phyloP scores from a whole-genome alignment of 2,888 invertebrate genomes.

The Thecophora atra region DNA sequence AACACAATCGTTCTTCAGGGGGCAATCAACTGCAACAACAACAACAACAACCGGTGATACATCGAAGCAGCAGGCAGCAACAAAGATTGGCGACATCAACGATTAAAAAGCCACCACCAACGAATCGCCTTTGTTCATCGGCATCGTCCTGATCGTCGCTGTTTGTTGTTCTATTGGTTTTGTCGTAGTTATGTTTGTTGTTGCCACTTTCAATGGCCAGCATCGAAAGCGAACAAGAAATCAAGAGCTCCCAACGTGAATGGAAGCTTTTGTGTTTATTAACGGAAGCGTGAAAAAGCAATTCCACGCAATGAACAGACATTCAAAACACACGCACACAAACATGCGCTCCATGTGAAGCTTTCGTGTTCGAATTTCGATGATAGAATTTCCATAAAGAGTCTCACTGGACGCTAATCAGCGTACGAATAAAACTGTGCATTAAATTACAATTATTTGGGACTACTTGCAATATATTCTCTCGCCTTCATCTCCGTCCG shows the following conservation, averaged over 20 bases:
- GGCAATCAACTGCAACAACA: neutral
- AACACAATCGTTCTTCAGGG: too few relatives aligned
- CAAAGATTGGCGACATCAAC: conserved; percentile 16
- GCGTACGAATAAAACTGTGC: too few relatives aligned
- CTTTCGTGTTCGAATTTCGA: neutral
- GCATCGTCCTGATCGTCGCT: neutral
- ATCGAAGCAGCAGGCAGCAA: conserved; percentile 9
- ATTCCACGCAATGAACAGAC: neutral
- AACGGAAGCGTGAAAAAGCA: neutral
- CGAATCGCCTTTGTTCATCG: neutral
- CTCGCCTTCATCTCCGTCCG: too few relatives aligned
- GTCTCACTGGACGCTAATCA: neutral
- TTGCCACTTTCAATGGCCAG: neutral
- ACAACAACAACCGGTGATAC: neutral
- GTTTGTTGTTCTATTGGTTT: neutral
- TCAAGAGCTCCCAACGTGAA: neutral
- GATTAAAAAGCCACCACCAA: conserved; percentile 4
- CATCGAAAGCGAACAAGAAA: too few relatives aligned
- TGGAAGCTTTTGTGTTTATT: neutral
- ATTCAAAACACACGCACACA: neutral
- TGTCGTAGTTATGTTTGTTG: neutral
- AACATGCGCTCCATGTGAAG: neutral
- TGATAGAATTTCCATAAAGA: neutral
- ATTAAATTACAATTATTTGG: too few relatives aligned
- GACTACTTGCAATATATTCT: too few relatives aligned